Conservation (phyloP, 1,140 invertebrate species). For the Danaus plexippus region DNA sequence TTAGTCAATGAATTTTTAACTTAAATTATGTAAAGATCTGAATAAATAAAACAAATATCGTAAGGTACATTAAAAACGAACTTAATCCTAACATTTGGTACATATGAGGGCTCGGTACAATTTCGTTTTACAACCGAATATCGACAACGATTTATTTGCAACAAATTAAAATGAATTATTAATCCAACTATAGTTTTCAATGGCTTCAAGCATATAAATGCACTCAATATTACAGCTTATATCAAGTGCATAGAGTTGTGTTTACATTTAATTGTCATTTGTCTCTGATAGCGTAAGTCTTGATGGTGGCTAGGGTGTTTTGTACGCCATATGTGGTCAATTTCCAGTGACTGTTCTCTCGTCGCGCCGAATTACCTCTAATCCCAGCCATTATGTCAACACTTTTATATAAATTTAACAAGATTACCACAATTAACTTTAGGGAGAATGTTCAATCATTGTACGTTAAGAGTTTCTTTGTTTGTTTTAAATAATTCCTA, state of each 20-base stretch:
- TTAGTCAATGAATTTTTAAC: too few species aligned
- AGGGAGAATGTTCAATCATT: slow-evolving; percentile 1
- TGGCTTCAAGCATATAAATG: slow-evolving; percentile 6
- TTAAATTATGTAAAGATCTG: too few species aligned
- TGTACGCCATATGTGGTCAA: slow-evolving; percentile 57
- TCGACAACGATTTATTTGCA: slow-evolving; percentile 36
- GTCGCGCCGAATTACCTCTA: slow-evolving; percentile 50
- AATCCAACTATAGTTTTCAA: slow-evolving; percentile 37
- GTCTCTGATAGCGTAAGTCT: neutral
- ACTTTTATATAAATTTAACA: slow-evolving; percentile 55
- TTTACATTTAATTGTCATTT: too few species aligned
- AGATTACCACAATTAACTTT: slow-evolving; percentile 27
- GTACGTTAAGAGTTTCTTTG: neutral
- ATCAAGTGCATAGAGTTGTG: too few species aligned
- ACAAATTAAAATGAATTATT: slow-evolving; percentile 40
- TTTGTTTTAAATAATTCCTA: neutral
- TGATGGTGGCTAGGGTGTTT: slow-evolving; percentile 20
- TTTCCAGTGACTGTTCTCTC: slow-evolving; percentile 38
- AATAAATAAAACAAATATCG: too few species aligned
- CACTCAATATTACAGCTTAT: neutral
- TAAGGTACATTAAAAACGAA: too few species aligned
- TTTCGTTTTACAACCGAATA: slow-evolving; percentile 16
- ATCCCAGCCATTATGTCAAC: slow-evolving; percentile 54
- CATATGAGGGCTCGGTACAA: neutral
- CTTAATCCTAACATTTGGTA: too few species aligned